A percentile compares a stretch with the other conserved stretches of the same genome.
phyloP scores from a whole-genome alignment of 2,888 invertebrate species.

The Dryomyza anilis region DNA sequence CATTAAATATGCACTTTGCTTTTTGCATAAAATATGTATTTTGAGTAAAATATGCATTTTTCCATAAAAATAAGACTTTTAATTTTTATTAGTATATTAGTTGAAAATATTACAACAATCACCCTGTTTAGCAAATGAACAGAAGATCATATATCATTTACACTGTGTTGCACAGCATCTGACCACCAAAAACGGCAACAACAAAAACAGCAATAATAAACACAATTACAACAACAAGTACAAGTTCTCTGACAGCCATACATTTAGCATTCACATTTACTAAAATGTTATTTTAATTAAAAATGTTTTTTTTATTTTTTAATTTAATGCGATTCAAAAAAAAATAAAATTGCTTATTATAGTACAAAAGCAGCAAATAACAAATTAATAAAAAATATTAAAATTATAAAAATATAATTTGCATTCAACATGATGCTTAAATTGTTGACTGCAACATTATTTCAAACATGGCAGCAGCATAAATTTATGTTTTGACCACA shows the following conservation, averaged over 20 bases:
- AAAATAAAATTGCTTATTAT: too few species aligned
- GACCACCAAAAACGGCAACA: slow-evolving; percentile 32
- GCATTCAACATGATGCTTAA: too few species aligned
- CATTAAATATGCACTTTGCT: too few species aligned
- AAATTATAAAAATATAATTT: too few species aligned
- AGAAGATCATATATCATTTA: slow-evolving; percentile 50
- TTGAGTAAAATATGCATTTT: too few species aligned
- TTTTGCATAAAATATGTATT: too few species aligned
- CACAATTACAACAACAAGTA: not conserved
- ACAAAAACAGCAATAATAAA: slow-evolving; percentile 4
- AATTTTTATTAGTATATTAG: not conserved
- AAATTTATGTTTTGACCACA: too few species aligned
- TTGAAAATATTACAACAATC: not conserved
- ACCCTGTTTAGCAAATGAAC: slow-evolving; percentile 31
- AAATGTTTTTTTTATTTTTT: slow-evolving; percentile 3
- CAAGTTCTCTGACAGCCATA: not conserved
- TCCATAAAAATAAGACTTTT: too few species aligned
- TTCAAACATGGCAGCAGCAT: too few species aligned
- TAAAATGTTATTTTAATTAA: slow-evolving; percentile 21
- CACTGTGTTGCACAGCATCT: slow-evolving; percentile 39
- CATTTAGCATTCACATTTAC: not conserved
- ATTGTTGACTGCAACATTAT: too few species aligned
- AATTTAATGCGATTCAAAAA: not conserved
- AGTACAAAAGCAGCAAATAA: too few species aligned
- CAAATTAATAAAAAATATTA: too few species aligned